A percentile compares a stretch with the other conserved stretches of the same genome.
phyloP scores from a whole-genome alignment of 2,888 invertebrate genomes.

The Urechis unicinctus region DNA sequence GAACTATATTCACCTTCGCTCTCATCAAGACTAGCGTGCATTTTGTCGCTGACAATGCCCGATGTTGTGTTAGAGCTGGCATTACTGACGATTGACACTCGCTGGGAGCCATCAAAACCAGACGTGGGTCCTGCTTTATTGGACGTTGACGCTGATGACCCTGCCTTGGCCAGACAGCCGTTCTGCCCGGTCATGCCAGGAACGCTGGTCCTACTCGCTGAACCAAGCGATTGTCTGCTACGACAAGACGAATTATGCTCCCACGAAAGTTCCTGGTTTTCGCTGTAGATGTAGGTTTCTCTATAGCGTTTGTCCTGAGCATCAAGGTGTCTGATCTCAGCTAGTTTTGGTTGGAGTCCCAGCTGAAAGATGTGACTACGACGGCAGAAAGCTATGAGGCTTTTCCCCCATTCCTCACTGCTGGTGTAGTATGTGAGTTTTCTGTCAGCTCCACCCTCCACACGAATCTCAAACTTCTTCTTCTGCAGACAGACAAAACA shows the following conservation, averaged over 20 bases:
- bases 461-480: slow-evolving; percentile 93
- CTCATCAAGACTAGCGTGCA: slow-evolving; percentile 13
- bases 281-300: slow-evolving; percentile 66
- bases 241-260: neutral
- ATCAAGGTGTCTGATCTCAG: slow-evolving; percentile 74
- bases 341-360: slow-evolving; percentile 74
- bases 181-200: neutral
- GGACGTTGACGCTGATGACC: neutral
- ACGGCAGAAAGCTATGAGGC: slow-evolving; percentile 77
- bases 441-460: slow-evolving; percentile 64
- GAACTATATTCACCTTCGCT: slow-evolving; percentile 12
- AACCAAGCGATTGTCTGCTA: slow-evolving; percentile 29
- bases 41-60: slow-evolving; percentile 81
- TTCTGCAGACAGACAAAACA: slow-evolving; percentile 55
- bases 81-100: slow-evolving; percentile 77
- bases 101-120: neutral
- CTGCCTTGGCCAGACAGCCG: neutral
- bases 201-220: slow-evolving; percentile 10
- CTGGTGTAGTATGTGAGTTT: slow-evolving; percentile 79
- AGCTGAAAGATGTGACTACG: slow-evolving; percentile 92
- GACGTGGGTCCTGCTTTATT: neutral
- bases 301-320: slow-evolving; percentile 69
- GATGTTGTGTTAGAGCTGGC: slow-evolving; percentile 96
- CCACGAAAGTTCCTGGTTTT: slow-evolving; percentile 39
- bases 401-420: slow-evolving; percentile 89